Evolutionary conservation across 2,888 invertebrate genomes (phyloP), one percentile per base, ranked within the genome.

Genomic region (Conomelus anceps): DNA sequence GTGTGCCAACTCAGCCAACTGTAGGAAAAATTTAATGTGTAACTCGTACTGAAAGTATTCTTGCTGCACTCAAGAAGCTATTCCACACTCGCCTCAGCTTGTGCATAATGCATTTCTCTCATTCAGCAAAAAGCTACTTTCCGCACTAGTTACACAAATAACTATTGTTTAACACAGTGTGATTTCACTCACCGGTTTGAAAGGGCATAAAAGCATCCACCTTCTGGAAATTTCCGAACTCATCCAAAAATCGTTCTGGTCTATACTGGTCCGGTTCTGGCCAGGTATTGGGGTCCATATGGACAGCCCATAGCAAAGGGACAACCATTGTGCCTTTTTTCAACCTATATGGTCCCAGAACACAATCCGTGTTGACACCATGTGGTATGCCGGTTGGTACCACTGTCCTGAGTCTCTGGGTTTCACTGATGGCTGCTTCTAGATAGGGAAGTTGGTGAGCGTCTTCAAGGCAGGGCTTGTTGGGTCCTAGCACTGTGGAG

Each of bases 261-360:
- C 94, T 94, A 92, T 95, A 98, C 34, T 93, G 92, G 3, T 96
- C 95, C 0, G 97, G 97, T 26, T 96, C 93, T 0, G 94, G 93
- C 96, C 97, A 98, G 23, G 94, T 93, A 0, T 93, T 92, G 0
- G 95, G 94, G 92, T 97, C 95, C 95, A 96, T 96, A 92, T 98
- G 97, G 11, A 97, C 93, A 0, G 96, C 96, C 97, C 97, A 97
- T 92, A 96, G 96, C 22, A 97, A 93, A 0, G 97, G 96, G n/a
- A 98, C 94, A 20, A 98, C 93, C 94, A 97, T 97, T 94, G 91
- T 95, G 92, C 92, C 96, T 92, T 95, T 95, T 0, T 96, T 96
- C 88, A 98, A 94, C 89, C 92, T 93, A 92, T 95, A 97, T n/a
- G 95, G 95, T 26, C 88, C 88, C 11, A 92, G 26, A 9, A 86